phyloP scores from a whole-genome alignment of 2,113 vertebrate genomes.

The Sigmodon hispidus region DNA sequence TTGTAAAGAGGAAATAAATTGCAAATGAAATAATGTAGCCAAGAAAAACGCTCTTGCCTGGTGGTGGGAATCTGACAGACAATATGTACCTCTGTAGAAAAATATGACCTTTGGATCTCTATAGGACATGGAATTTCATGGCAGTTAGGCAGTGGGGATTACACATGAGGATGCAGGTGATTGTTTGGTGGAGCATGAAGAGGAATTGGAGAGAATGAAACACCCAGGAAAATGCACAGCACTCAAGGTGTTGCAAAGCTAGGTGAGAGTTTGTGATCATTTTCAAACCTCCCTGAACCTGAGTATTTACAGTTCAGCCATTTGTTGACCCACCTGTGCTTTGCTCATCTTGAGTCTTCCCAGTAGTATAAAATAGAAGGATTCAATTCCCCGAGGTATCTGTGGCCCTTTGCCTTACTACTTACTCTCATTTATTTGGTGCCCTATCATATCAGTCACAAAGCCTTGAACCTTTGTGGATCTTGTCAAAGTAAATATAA shows the following conservation, averaged over 20 bases:
- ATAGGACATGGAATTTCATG: not conserved
- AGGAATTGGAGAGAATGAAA: not conserved
- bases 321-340: not conserved
- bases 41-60: not conserved
- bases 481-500: not conserved
- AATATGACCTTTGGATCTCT: not conserved
- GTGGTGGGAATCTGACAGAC: not conserved
- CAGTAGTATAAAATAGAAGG: not conserved
- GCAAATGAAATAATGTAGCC: not conserved
- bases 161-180: not conserved
- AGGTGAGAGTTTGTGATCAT: not conserved
- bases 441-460: not conserved
- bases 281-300: not conserved
- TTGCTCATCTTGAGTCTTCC: no score
- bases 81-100: not conserved
- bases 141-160: not conserved
- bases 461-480: accelerated
- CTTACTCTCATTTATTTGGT: no score
- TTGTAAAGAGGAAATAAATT: not conserved
- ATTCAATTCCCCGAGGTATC: not conserved
- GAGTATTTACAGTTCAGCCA: not conserved
- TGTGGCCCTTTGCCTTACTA: not conserved
- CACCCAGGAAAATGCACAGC: not conserved
- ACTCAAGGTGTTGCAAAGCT: not conserved
- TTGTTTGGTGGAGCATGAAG: not conserved